A percentile compares a stretch with the other conserved stretches of the same genome.
Conservation (phyloP, 1,140 invertebrate species). For the Melitaea cinxia region DNA sequence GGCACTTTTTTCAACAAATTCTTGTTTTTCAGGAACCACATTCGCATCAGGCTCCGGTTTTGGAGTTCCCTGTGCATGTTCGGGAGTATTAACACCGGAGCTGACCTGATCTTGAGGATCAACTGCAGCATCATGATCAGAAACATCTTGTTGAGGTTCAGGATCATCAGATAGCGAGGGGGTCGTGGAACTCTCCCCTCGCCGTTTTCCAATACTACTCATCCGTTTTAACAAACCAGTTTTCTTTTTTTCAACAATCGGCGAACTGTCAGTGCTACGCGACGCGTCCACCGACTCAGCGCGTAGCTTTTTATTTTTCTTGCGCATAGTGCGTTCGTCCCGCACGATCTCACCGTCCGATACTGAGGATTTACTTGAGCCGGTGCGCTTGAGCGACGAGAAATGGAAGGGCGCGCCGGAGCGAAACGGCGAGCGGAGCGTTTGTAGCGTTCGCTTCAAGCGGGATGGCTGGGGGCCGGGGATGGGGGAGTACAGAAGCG, state of each 20-base stretch:
- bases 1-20: conserved; percentile 15
- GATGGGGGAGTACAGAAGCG: conserved; percentile 39
- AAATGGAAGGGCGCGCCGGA: conserved; percentile 75
- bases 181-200: conserved; percentile 44
- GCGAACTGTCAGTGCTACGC: conserved; percentile 62
- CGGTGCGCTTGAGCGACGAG: conserved; percentile 66
- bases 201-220: conserved; percentile 63
- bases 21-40: conserved; percentile 12
- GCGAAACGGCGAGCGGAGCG: conserved; percentile 74
- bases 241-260: conserved; percentile 60
- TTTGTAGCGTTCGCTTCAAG: conserved; percentile 67
- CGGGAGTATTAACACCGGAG: neutral
- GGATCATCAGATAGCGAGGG: conserved; percentile 29
- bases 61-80: conserved; percentile 11
- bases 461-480: conserved; percentile 49
- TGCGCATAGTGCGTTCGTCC: conserved; percentile 76
- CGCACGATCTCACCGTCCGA: conserved; percentile 71
- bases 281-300: conserved; percentile 57
- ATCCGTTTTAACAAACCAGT: conserved; percentile 57
- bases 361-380: conserved; percentile 66
- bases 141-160: conserved; percentile 7
- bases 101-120: neutral
- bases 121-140: conserved; percentile 19
- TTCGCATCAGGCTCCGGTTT: conserved; percentile 2
- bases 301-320: conserved; percentile 70